Evolutionary conservation across 2,113 vertebrate genomes (phyloP).

Genomic region (Uria lomvia): DNA sequence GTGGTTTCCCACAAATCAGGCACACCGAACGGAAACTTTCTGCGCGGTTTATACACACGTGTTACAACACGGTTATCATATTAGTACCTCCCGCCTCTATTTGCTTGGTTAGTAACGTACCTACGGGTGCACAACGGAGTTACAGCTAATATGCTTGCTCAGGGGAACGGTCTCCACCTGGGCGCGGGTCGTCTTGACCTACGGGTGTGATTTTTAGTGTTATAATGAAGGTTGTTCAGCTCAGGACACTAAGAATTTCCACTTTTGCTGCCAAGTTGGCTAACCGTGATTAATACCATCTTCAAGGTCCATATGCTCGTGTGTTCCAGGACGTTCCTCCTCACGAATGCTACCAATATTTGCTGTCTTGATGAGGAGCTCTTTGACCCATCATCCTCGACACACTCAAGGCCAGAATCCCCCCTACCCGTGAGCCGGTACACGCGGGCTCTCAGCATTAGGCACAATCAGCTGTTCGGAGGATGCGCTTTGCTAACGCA

Average conservation of each 20-base stretch:
- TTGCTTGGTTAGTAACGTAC: not conserved
- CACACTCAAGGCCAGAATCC: not conserved
- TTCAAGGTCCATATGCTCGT: not conserved
- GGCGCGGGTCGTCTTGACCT: not conserved
- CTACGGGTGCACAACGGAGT: no score
- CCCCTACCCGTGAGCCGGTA: not conserved
- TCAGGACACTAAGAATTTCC: not conserved
- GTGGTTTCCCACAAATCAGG: not conserved
- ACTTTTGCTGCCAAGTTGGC: not conserved
- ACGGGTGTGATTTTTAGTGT: not conserved
- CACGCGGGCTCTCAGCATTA: not conserved
- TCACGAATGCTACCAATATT: not conserved
- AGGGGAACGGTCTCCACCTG: not conserved
- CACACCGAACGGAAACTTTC: not conserved
- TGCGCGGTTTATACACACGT: not conserved
- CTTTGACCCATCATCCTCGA: not conserved
- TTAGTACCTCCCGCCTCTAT: not conserved
- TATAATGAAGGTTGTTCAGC: not conserved
- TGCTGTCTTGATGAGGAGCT: not conserved
- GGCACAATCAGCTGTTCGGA: not conserved
- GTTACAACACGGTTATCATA: not conserved
- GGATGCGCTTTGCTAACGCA: not conserved
- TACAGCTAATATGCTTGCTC: no score
- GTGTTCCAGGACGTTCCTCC: not conserved
- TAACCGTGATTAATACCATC: not conserved